Conservation (phyloP, 2,113 vertebrate genomes). For the Callipepla californica region DNA sequence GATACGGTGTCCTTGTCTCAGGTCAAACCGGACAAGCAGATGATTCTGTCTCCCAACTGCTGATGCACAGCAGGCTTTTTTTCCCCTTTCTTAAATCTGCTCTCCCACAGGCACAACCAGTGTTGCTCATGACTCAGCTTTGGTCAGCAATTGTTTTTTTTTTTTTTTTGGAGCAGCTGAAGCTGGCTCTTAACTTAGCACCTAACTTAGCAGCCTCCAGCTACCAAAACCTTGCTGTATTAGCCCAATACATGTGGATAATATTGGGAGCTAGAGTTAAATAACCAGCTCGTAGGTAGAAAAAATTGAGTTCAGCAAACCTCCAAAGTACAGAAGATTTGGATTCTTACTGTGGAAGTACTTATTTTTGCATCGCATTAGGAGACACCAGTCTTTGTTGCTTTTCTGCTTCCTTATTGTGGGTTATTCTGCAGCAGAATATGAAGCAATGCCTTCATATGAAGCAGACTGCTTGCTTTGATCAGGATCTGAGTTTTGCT, state of each 20-base stretch:
- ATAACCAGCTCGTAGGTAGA: not conserved
- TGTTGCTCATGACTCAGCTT: not conserved
- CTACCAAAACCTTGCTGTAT: not conserved
- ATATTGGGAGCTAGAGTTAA: not conserved
- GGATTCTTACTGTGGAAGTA: not conserved
- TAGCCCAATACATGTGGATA: not conserved
- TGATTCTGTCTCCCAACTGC: not conserved
- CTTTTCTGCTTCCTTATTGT: not conserved
- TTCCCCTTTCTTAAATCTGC: not conserved
- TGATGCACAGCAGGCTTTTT: not conserved
- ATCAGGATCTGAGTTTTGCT: not conserved
- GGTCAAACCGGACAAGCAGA: not conserved
- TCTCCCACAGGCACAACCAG: not conserved
- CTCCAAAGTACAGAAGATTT: not conserved
- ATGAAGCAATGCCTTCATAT: accelerated
- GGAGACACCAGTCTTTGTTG: not conserved
- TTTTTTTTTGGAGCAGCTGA: not conserved
- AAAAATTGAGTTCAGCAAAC: not conserved
- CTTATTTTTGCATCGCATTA: not conserved
- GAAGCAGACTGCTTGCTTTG: not conserved
- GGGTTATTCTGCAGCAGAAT: not conserved
- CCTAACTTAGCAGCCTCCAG: too few relatives aligned
- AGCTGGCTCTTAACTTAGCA: too few relatives aligned
- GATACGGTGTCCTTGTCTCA: not conserved
- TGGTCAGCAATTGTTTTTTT: not conserved